These are phyloP conservation scores for Vultur gryphus DNA, from an alignment of 2,797 vertebrate species.

Conservation along the genomic window DNA sequence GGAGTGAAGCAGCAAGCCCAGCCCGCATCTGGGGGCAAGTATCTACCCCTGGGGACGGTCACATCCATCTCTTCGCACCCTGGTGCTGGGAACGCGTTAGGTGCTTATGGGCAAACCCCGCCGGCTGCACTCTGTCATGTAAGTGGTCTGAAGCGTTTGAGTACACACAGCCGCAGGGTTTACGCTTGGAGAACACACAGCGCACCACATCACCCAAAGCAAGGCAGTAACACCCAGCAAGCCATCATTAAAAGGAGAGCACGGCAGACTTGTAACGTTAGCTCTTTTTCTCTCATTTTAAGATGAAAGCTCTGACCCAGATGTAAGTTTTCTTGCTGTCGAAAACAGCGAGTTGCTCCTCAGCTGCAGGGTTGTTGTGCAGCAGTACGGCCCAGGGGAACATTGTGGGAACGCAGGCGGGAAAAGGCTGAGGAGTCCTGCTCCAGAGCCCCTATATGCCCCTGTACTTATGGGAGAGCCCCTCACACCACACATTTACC, in stretches of 20 bases:
- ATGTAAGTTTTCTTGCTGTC: background rate
- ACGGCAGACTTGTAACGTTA: background rate
- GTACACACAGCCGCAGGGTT: background rate
- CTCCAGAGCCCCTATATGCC: background rate
- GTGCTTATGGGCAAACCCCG: rapidly evolving
- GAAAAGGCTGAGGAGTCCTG: background rate
- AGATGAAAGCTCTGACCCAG: background rate
- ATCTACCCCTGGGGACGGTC: background rate
- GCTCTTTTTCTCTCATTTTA: background rate
- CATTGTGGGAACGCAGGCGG: background rate
- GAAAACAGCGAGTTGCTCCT: background rate
- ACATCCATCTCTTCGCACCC: too few species aligned
- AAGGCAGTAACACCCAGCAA: background rate
- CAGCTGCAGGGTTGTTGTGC: background rate
- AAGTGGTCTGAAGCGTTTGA: background rate
- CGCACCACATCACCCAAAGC: background rate
- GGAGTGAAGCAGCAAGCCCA: background rate
- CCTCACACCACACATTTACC: background rate
- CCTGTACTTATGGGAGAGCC: background rate
- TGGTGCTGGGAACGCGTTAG: background rate
- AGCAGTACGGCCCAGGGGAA: background rate
- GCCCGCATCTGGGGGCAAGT: background rate
- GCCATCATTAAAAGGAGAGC: background rate
- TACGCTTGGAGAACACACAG: background rate
- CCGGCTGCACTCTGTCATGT: background rate